A percentile compares a stretch with the other conserved stretches of the same genome.
phyloP scores from a whole-genome alignment of 2,797 vertebrate species.

The Sebastes oblongus region DNA sequence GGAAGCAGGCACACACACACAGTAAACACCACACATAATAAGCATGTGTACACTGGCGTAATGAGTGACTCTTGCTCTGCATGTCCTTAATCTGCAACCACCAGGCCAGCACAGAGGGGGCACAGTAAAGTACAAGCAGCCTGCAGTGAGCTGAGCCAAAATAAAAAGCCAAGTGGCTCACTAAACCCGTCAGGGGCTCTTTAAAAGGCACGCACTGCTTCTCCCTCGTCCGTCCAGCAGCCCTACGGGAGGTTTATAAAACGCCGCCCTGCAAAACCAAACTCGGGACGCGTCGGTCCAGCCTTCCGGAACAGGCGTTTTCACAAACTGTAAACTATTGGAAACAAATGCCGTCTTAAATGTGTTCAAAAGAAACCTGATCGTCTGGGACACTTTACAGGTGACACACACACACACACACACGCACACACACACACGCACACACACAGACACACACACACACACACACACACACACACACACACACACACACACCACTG shows the following conservation, averaged over 20 bases:
- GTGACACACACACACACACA: conserved; percentile 51
- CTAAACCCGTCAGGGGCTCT: conserved; percentile 69
- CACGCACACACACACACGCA: neutral
- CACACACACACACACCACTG: conserved; percentile 10
- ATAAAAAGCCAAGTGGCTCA: conserved; percentile 76
- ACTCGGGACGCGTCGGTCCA: conserved; percentile 49
- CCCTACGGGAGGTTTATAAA: conserved; percentile 64
- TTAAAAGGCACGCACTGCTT: conserved; percentile 63
- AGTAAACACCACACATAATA: conserved; percentile 49
- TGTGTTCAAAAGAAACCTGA: conserved; percentile 79
- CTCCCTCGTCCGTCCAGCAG: conserved; percentile 55
- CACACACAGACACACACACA: neutral
- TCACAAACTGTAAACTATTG: conserved; percentile 75
- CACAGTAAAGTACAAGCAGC: conserved; percentile 77
- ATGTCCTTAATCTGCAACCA: conserved; percentile 69
- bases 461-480: neutral
- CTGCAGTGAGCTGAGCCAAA: conserved; percentile 72
- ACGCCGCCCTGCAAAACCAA: conserved; percentile 42
- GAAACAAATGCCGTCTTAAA: conserved; percentile 76
- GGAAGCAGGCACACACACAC: conserved; percentile 25
- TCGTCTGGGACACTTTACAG: conserved; percentile 77
- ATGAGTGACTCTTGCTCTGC: conserved; percentile 64
- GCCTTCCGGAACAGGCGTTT: conserved; percentile 68
- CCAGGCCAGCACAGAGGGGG: conserved; percentile 70
- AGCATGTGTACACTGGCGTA: conserved; percentile 43